phyloP scores from a whole-genome alignment of 92 coral and sea anemone genomes.

The Parazoanthus swiftii region DNA sequence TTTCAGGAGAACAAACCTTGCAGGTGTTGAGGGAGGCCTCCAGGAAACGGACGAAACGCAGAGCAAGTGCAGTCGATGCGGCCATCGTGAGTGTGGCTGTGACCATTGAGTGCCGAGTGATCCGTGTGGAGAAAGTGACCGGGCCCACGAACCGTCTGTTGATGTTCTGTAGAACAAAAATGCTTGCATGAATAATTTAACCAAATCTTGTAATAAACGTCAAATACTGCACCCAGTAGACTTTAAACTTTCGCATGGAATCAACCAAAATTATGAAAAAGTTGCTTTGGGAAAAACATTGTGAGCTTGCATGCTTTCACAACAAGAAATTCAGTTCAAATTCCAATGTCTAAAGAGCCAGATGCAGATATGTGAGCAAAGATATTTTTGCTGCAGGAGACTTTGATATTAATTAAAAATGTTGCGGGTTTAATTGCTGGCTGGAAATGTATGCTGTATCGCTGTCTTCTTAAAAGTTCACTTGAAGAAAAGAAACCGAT shows the following conservation, averaged over 20 bases:
- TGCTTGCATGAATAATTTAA: neutral
- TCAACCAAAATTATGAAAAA: neutral
- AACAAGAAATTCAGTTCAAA: neutral
- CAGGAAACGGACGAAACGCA: conserved; percentile 90
- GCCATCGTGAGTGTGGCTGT: conserved; percentile 56
- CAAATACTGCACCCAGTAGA: neutral
- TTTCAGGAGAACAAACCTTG: conserved; percentile 48
- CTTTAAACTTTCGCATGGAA: neutral
- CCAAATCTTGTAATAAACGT: neutral
- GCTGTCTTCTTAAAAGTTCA: conserved; percentile 24
- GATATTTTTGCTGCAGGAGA: neutral
- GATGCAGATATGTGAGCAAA: neutral
- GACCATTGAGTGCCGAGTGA: conserved; percentile 35
- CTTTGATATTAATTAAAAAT: conserved; percentile 2
- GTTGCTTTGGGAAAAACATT: neutral
- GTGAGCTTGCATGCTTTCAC: neutral
- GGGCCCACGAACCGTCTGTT: conserved; percentile 49
- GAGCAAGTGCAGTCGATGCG: conserved; percentile 94
- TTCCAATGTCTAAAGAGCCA: conserved; percentile 10
- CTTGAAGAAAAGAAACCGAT: conserved; percentile 32
- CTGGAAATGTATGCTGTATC: conserved; percentile 23
- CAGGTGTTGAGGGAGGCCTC: conserved; percentile 66
- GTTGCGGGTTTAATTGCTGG: conserved; percentile 22
- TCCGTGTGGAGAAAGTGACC: conserved; percentile 49
- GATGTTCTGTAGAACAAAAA: conserved; percentile 49